Base-by-base conservation (phyloP, 2,888 invertebrate species). In the Drosophila nr. perissopoda region DNA sequence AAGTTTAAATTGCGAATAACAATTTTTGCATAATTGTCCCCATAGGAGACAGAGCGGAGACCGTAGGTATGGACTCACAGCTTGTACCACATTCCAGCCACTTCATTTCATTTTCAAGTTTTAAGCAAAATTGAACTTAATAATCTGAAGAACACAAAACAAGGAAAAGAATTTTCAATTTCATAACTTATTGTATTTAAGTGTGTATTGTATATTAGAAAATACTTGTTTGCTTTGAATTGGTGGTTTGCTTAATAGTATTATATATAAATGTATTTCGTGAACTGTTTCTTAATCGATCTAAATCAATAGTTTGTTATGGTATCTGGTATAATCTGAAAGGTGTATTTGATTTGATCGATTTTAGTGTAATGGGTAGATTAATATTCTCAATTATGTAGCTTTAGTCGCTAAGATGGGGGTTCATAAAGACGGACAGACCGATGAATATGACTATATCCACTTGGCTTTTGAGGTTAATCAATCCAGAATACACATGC, bases 11-110 rank as follows among this genome's bases (percentile, higher is more conserved):
- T 54, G 36, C 21, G 21, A 54, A 36, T 36, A 36, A 54, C 18
- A 54, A 36, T 18, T 25, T 54, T 36, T 18, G 53, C 34, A 54
- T 54, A 53, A 36, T 36, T 54, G 25, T 36, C 6, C 36, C 53
- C 53, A 54, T 6, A 36, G 53, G 53, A 34, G 18, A 25, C 25
- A 10, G 16, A 25, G 53, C 7, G 2, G 46, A 46, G 46, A 10
- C 33, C 34, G 10, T 31, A n/a, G 51, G n/a, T 10, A 29, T n/a
- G 29, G 5, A n/a, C 18, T 5, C 11, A 18, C 1, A n/a, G 13
- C 51, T 49, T 49, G 27, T 18, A 1, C 49, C 27, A 29, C 6
- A 52, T n/a, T 21, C 21, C 21, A 31, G 33, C 52, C 33, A 31
- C 10, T 53, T 33, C 25, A 25, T 25, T 25, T 54, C 1, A 53